Evolutionary conservation across 2,888 invertebrate species (phyloP).

Genomic region (Priocnemis perturbator): DNA sequence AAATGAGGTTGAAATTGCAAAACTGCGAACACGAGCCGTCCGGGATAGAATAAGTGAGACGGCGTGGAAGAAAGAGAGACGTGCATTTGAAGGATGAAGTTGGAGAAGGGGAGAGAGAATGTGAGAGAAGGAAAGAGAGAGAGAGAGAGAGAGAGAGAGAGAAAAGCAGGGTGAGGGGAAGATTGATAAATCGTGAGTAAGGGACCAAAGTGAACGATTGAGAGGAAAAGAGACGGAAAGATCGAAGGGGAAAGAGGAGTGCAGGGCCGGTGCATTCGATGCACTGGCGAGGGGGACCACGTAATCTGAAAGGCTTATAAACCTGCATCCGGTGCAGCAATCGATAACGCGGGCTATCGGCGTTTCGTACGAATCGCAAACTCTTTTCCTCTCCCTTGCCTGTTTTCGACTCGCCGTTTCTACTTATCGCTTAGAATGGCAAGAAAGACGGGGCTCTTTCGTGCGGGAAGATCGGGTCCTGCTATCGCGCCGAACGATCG

Average conservation of each 20-base stretch:
- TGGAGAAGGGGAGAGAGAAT: slow-evolving; percentile 20
- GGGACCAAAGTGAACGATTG: slow-evolving; percentile 26
- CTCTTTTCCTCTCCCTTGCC: slow-evolving; percentile 21
- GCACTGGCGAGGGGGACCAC: slow-evolving; percentile 56
- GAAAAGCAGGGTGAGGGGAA: not conserved
- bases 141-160: not conserved
- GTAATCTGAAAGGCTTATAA: slow-evolving; percentile 67
- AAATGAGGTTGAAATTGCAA: slow-evolving; percentile 75
- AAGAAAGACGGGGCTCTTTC: not conserved
- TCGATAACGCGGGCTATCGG: slow-evolving; percentile 67
- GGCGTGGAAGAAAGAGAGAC: slow-evolving; percentile 22
- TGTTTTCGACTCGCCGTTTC: slow-evolving; percentile 30
- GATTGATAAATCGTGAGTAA: slow-evolving; percentile 54
- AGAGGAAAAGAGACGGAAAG: not conserved
- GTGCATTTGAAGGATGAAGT: slow-evolving; percentile 6
- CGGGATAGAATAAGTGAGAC: slow-evolving; percentile 31
- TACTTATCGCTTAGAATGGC: slow-evolving; percentile 33
- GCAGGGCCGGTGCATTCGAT: slow-evolving; percentile 15
- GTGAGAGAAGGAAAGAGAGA: slow-evolving; percentile 16
- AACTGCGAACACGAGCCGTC: slow-evolving; percentile 54
- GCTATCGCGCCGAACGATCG: no score
- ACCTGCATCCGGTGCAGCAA: slow-evolving; percentile 66
- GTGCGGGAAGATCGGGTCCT: no score
- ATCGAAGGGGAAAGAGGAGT: slow-evolving; percentile 17
- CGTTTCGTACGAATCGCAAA: slow-evolving; percentile 57